These are phyloP conservation scores for Gasteruption jaculator DNA, from an alignment of 2,888 invertebrate genomes.

Conservation along the genomic window DNA sequence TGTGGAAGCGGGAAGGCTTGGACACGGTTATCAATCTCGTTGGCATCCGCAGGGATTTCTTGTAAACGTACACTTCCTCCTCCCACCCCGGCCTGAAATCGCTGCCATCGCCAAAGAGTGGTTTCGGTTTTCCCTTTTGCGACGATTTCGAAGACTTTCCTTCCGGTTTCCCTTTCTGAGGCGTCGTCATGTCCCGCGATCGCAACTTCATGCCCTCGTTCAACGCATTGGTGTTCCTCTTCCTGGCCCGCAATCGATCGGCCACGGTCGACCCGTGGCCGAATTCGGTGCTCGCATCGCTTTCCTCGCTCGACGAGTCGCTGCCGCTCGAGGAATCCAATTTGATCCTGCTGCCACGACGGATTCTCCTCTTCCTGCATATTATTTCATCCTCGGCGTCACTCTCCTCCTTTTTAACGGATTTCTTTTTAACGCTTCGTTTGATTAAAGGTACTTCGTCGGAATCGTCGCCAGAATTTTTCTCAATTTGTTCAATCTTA, in stretches of 20 bases:
- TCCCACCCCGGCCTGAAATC: conserved; percentile 78
- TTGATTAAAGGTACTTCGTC: conserved; percentile 42
- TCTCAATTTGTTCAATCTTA: conserved; percentile 24
- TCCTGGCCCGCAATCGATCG: conserved; percentile 41
- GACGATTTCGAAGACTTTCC: conserved; percentile 40
- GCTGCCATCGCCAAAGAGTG: conserved; percentile 67
- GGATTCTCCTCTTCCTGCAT: conserved; percentile 37
- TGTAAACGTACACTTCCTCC: conserved; percentile 77
- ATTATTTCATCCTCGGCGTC: conserved; percentile 39
- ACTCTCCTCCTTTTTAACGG: conserved; percentile 33
- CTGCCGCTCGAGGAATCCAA: conserved; percentile 43
- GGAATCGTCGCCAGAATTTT: conserved; percentile 37
- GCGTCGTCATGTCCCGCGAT: conserved; percentile 40
- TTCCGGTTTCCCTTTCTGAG: conserved; percentile 34
- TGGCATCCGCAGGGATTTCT: conserved; percentile 78
- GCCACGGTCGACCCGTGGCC: conserved; percentile 41
- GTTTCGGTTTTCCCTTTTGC: conserved; percentile 51
- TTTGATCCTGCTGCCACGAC: conserved; percentile 44
- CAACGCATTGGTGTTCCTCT: conserved; percentile 30
- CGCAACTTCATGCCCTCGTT: conserved; percentile 43
- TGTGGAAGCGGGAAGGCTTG: conserved; percentile 64
- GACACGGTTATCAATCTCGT: conserved; percentile 75
- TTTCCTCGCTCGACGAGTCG: conserved; percentile 42
- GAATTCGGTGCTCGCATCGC: conserved; percentile 35
- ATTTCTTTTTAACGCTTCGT: conserved; percentile 33